Evolutionary conservation across 1,140 invertebrate species (phyloP), one percentile per base, ranked within the genome.

Genomic region (Eurosta solidaginis): DNA sequence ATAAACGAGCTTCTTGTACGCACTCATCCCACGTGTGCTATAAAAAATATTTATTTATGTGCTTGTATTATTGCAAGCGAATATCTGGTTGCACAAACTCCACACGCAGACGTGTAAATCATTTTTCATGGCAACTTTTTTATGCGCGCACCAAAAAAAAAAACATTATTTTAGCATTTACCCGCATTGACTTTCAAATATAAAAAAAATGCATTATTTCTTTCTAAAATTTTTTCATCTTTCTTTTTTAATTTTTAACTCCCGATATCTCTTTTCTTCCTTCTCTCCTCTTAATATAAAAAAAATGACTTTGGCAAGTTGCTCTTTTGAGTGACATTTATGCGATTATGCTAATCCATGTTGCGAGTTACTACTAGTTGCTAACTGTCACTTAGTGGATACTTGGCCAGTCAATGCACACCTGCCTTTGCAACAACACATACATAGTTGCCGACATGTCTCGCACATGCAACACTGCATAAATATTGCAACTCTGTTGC

Each of bases 331-430:
- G 59, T 68, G 59, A 68, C 59, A 68, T 68, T 68, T 68, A 68
- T 68, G 59, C 59, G 59, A 68, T 68, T 68, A 68, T 68, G 59
- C 59, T 68, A 68, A 68, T 68, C 36, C 59, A 68, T 40, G 59
- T 68, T 68, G 14, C 27, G 6, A 42, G 33, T 40, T 68, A 33
- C 54, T 59, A 59, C 54, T 22, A 59, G 54, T 59, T 59, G 7
- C 59, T 68, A 68, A 68, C 59, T 68, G 59, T 68, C 59, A 68
- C 33, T 68, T 68, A 42, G 59, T 20, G 59, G 59, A 20, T 40
- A 68, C 59, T 68, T 68, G 59, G 59, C 59, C 59, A 68, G 40
- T 2, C 59, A 68, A 68, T 20, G 17, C 59, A n/a, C n/a, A 68
- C 59, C 59, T 68, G 36, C 3, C 33, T 40, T 20, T 33, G 5